phyloP scores from a whole-genome alignment of 2,888 invertebrate species.

The Catocala sponsa region DNA sequence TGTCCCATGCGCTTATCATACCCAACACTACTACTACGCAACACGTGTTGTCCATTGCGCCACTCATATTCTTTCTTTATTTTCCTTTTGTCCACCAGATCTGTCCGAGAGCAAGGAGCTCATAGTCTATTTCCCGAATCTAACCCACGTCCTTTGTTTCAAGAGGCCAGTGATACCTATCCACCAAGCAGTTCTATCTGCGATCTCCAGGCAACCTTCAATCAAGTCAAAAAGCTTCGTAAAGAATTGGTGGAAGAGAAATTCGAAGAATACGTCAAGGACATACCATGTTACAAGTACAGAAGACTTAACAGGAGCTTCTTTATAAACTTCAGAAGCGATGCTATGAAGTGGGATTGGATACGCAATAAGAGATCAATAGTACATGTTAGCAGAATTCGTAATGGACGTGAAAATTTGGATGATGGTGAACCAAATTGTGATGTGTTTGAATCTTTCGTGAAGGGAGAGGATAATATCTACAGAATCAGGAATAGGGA shows the following conservation, averaged over 20 bases:
- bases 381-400: constrained; percentile 11
- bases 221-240: constrained; percentile 48
- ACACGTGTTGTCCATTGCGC: too few species aligned
- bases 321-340: constrained; percentile 37
- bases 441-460: constrained; percentile 54
- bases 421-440: constrained; percentile 7
- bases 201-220: constrained; percentile 60
- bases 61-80: too few species aligned
- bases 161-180: constrained; percentile 66
- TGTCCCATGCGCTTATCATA: too few species aligned
- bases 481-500: constrained; percentile 54
- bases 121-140: constrained; percentile 35
- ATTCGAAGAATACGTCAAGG: constrained; percentile 58
- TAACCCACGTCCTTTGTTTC: constrained; percentile 66
- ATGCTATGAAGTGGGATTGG: constrained; percentile 57
- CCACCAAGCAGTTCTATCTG: constrained; percentile 54
- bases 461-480: constrained; percentile 59
- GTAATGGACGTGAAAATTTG: constrained; percentile 2
- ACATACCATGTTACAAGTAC: constrained; percentile 58
- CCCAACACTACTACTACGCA: too few species aligned
- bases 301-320: constrained; percentile 49
- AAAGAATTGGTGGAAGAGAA: constrained; percentile 24
- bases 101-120: not conserved
- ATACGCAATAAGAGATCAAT: constrained; percentile 59
- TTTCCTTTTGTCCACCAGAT: constrained; percentile 2